Conservation (phyloP, 2,888 invertebrate genomes). For the Flabesymbios commensalis region DNA sequence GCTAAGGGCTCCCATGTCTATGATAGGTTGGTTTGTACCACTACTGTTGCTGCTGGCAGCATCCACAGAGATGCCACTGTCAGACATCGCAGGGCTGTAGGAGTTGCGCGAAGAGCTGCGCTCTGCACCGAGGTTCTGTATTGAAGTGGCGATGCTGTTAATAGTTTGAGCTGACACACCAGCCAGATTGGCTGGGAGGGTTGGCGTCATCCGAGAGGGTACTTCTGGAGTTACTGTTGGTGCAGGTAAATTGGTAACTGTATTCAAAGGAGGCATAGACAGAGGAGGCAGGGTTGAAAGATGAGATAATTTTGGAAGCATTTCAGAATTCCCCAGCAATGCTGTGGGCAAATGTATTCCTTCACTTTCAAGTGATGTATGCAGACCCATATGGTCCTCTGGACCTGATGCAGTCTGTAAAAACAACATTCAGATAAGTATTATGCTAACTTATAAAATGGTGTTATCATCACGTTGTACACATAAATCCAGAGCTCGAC, state of each 20-base stretch:
- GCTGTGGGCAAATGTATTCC: slow-evolving; percentile 51
- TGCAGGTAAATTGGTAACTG: slow-evolving; percentile 22
- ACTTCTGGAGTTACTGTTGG: slow-evolving; percentile 3
- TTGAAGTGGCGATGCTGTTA: slow-evolving; percentile 24
- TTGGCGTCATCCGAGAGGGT: slow-evolving; percentile 9
- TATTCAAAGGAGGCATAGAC: slow-evolving; percentile 8
- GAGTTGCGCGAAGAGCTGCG: slow-evolving; percentile 51
- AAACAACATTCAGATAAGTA: neutral
- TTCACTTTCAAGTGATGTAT: slow-evolving; percentile 60
- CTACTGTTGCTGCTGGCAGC: slow-evolving; percentile 50
- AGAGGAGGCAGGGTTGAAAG: slow-evolving; percentile 26
- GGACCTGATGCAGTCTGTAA: neutral
- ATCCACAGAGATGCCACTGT: slow-evolving; percentile 61
- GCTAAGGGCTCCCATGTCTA: slow-evolving; percentile 86
- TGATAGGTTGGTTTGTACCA: slow-evolving; percentile 67
- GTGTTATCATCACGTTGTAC: no score
- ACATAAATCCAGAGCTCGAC: no score
- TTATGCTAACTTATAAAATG: neutral
- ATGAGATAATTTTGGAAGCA: slow-evolving; percentile 24
- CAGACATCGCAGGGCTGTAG: slow-evolving; percentile 60
- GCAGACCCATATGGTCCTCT: slow-evolving; percentile 35
- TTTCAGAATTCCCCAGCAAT: no score
- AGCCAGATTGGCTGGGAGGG: neutral
- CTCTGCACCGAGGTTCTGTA: slow-evolving; percentile 29
- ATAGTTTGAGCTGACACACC: slow-evolving; percentile 22